Base-by-base conservation (phyloP, 2,113 vertebrate genomes). In the Cranoglanis bouderius region DNA sequence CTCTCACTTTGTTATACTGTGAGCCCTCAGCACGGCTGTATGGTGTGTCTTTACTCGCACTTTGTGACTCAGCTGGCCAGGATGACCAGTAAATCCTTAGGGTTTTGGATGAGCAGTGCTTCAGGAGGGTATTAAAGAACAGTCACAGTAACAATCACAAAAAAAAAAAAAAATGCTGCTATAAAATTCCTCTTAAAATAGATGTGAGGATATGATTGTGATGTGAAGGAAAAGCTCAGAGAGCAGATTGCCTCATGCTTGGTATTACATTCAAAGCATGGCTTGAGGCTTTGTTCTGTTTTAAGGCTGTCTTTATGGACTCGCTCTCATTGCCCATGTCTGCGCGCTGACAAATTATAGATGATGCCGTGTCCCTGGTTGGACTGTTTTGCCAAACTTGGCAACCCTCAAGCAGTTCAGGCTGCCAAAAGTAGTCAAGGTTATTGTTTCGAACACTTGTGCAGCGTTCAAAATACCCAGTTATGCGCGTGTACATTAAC, bases 401-500 rank as follows among this genome's bases (percentile, higher is more conserved):
- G 70, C 67, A 75, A 40, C 51, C 65, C 53, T 43, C 18, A 21
- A 67, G 67, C 87, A 55, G 38, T 53, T 16, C 35, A 32, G 67
- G 7, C 53, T 75, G 87, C 81, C 87, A 88, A 75, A 38, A 43
- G 14, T 59, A 84, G 65, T 75, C 87, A 84, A 88, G 67, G 81
- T 83, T 88, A 84, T 84, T 32, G 38, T 61, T 61, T 74, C 5
- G 16, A 40, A 55, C 38, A 24, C 86, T 67, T 46, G 86, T 63
- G 26, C 55, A 38, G 55, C 57, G 18, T 65, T 63, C 21, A 16
- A 49, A 63, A 43, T 32, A 35, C 40, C 18, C 8, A 24, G 12
- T 70, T 83, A 16, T 43, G 57, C 16, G 16, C 21, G 18, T 9
- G 35, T 82, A 61, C 57, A 35, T n/a, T 49, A 32, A 18, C 29